These are phyloP conservation scores for Corythaixoides concolor DNA, from an alignment of 2,113 vertebrate genomes.

Conservation along the genomic window DNA sequence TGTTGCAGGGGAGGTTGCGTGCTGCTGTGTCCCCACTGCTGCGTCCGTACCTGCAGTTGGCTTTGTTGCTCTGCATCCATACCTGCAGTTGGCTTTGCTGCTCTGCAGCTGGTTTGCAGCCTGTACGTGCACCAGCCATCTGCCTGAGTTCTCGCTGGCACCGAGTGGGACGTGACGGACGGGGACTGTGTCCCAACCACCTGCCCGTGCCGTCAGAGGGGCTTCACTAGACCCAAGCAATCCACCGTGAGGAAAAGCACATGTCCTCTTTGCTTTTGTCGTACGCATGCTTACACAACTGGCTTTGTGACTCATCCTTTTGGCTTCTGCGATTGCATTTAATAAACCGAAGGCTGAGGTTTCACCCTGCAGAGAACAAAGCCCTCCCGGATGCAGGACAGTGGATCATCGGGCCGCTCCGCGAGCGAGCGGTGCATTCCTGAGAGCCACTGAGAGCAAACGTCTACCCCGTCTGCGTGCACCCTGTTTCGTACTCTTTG, in stretches of 20 bases:
- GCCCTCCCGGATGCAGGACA: background rate
- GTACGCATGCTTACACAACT: background rate
- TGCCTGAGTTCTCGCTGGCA: background rate
- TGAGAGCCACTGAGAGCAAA: background rate
- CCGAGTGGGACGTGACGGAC: background rate
- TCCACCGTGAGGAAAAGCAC: background rate
- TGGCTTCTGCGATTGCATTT: background rate
- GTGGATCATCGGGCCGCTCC: rapidly evolving
- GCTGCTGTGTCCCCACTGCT: background rate
- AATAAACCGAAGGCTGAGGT: conserved; percentile 22
- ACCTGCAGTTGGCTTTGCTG: background rate
- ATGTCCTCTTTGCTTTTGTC: background rate
- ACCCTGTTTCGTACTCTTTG: rapidly evolving
- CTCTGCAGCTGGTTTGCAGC: background rate
- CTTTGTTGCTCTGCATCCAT: background rate
- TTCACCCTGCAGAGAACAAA: conserved; percentile 46
- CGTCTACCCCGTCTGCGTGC: rapidly evolving
- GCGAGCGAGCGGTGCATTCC: background rate
- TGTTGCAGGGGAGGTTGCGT: background rate
- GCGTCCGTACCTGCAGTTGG: background rate
- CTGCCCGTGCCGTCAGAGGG: background rate
- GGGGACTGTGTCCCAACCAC: rapidly evolving
- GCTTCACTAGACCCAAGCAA: background rate
- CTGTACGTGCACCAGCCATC: background rate
- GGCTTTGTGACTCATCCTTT: conserved; percentile 10